phyloP scores from a whole-genome alignment of 2,797 vertebrate species.

The Chromis chromis region DNA sequence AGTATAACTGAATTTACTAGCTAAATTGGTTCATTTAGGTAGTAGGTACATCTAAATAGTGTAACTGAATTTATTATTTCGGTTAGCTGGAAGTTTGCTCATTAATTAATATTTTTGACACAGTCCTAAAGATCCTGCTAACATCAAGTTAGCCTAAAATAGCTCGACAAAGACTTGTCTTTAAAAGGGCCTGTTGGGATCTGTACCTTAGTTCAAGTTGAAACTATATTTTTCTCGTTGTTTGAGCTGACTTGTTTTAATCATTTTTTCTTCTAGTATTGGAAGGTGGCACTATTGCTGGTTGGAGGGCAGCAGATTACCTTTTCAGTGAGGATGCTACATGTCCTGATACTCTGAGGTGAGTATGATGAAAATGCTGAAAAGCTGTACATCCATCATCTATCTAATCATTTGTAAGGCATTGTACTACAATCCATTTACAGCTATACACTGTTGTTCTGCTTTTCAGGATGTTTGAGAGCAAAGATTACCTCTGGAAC shows the following conservation, averaged over 20 bases:
- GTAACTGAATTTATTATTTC: neutral
- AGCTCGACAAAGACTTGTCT: neutral
- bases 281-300: conserved; percentile 82
- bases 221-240: neutral
- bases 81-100: too few species aligned
- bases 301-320: conserved; percentile 84
- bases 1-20: too few species aligned
- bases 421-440: neutral
- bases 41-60: too few species aligned
- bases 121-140: neutral
- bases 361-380: conserved; percentile 63
- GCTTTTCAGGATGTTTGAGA: conserved; percentile 87
- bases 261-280: conserved; percentile 72
- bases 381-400: neutral
- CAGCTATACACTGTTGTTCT: neutral
- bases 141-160: neutral
- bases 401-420: neutral
- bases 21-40: neutral
- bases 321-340: conserved; percentile 91
- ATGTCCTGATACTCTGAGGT: conserved; percentile 91
- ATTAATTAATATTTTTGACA: neutral
- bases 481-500: conserved; percentile 87
- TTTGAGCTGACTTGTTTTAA: neutral
- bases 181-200: neutral
- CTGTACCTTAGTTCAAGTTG: neutral